Conservation (phyloP, 1,140 invertebrate species). For the Drosophila pseudoobscura region DNA sequence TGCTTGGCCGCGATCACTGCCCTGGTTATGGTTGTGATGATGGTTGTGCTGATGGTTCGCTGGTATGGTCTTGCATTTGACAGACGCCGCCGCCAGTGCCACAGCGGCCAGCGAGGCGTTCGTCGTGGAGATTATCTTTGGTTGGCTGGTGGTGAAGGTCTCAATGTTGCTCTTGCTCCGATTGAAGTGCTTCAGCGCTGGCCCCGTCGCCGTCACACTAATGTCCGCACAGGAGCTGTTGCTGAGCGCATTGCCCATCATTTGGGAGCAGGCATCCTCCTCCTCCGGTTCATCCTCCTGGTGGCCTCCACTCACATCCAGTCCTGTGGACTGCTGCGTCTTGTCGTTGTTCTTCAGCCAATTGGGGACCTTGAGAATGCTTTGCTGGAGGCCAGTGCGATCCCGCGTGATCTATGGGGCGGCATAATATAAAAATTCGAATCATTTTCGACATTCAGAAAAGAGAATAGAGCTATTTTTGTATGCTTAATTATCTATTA, state of each 20-base stretch:
- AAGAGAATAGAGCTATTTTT: too few species aligned
- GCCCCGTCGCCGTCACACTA: constrained; percentile 37
- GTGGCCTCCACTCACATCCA: constrained; percentile 80
- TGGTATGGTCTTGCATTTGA: constrained; percentile 56
- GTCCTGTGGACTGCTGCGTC: constrained; percentile 58
- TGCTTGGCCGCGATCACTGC: constrained; percentile 89
- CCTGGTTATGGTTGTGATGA: constrained; percentile 27
- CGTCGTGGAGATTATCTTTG: constrained; percentile 74
- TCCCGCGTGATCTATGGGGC: constrained; percentile 89
- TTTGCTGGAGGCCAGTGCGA: constrained; percentile 94
- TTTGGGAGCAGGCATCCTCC: constrained; percentile 45
- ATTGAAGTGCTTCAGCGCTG: constrained; percentile 58
- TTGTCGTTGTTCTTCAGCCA: constrained; percentile 89
- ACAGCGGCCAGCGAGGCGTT: constrained; percentile 42
- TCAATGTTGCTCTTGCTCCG: constrained; percentile 82
- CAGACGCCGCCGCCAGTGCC: constrained; percentile 14
- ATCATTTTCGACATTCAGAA: neutral
- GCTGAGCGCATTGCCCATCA: constrained; percentile 51
- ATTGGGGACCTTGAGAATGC: constrained; percentile 92
- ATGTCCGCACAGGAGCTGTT: constrained; percentile 69
- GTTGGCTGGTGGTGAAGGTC: constrained; percentile 72
- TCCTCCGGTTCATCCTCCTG: constrained; percentile 36
- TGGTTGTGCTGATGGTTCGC: too few species aligned
- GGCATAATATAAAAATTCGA: neutral
- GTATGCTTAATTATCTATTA: too few species aligned